A percentile compares a stretch with the other conserved stretches of the same genome.
Evolutionary conservation across 2,888 invertebrate genomes (phyloP).

Genomic region (Ephialtes manifestator): DNA sequence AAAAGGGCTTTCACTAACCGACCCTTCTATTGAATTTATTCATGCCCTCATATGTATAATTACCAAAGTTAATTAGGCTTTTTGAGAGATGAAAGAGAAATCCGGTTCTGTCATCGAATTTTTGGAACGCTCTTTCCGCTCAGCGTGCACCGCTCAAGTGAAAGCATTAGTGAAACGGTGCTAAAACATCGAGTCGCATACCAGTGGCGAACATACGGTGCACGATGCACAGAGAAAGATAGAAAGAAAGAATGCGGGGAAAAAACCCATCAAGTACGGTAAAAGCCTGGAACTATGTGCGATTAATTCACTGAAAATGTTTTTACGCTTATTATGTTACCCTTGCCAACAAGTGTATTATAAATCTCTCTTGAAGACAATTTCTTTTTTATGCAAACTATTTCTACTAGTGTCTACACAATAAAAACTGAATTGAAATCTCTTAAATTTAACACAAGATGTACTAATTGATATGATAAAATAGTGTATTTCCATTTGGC

Average conservation of each 20-base stretch:
- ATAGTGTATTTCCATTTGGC: not conserved
- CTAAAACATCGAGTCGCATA: slow-evolving; percentile 60
- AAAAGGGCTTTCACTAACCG: slow-evolving; percentile 14
- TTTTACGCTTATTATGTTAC: slow-evolving; percentile 16
- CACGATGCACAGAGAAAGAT: slow-evolving; percentile 12
- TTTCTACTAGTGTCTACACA: no score
- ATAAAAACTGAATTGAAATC: no score
- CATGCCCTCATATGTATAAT: slow-evolving; percentile 75
- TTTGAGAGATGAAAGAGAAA: slow-evolving; percentile 76
- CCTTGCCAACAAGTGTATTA: not conserved
- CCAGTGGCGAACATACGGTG: slow-evolving; percentile 16
- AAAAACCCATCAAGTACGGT: slow-evolving; percentile 1
- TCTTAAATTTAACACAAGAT: no score
- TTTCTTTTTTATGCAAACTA: no score
- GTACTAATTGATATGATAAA: not conserved
- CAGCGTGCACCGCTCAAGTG: slow-evolving; percentile 19
- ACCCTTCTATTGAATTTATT: slow-evolving; percentile 36
- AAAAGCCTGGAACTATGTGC: slow-evolving; percentile 20
- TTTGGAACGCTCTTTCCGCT: slow-evolving; percentile 38
- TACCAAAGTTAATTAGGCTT: slow-evolving; percentile 79
- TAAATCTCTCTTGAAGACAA: not conserved
- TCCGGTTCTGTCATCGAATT: slow-evolving; percentile 15
- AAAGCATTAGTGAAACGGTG: slow-evolving; percentile 40
- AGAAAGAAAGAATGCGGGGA: slow-evolving; percentile 25
- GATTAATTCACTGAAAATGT: slow-evolving; percentile 28